Evolutionary conservation across 2,113 vertebrate species (phyloP), one percentile per base, ranked within the genome.

Genomic region (Zonotrichia leucophrys): DNA sequence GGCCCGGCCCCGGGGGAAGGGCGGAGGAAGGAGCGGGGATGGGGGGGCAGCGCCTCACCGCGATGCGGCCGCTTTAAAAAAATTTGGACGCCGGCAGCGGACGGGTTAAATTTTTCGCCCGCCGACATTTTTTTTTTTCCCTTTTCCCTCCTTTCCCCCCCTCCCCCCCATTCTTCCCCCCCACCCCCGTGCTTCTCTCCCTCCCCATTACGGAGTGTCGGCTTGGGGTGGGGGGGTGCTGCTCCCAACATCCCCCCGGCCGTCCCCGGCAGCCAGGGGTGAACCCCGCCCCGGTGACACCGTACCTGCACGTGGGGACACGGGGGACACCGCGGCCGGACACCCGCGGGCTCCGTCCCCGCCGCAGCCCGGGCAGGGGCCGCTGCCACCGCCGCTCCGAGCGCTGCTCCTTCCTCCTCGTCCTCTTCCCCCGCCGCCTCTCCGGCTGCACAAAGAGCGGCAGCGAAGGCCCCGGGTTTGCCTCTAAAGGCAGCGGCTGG

Each of bases 401-500:
- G 4, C 67, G 17, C 50, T 7, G 70, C 80, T 50, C 9, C 47
- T 25, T 60, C 33, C 31, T 27, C 19, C 22, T 25, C 21, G 52
- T 11, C 59, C 67, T 16, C 41, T 66, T 23, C 18, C 37, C 24
- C 25, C 64, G 31, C 85, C 50, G 66, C 60, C 68, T 55, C 87
- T 24, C 28, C 66, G 78, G 52, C 88, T 0, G 91, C 94, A 96
- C 92, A 96, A 92, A 96, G 91, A 89, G 94, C 89, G 39, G 9
- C 73, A 5, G 75, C 10, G 33, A 74, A 94, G 95, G 90, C 93
- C 96, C 83, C 67, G 64, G 47, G 47, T 80, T 31, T 39, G 90
- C 85, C 82, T 88, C 84, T 92, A 53, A 81, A 95, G 94, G 94
- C 86, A 92, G 76, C 75, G 80, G 80, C 70, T 87, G 80, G 64